Base-by-base conservation (phyloP, 2,888 invertebrate genomes). In the Nomada fabriciana region DNA sequence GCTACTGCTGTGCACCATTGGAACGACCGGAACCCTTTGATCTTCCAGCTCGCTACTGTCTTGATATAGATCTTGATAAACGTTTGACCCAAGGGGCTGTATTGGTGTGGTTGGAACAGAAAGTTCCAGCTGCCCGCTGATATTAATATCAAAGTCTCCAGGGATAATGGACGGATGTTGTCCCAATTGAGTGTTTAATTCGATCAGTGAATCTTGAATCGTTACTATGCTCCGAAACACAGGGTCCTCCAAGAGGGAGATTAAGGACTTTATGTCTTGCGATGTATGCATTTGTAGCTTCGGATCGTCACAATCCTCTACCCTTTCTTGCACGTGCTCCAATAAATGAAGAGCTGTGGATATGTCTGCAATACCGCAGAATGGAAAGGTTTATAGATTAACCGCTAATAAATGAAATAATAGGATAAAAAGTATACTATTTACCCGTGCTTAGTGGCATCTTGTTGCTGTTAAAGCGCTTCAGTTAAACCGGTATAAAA, bases 81-180 rank as follows among this genome's bases (percentile, higher is more conserved):
- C 90, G 69, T 90, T 93, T 47, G 90, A 91, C 13, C 91, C 92
- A 9, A 93, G 87, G 0, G 93, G 90, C 76, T 93, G 93, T 9
- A 91, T 88, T 3, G 93, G 90, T 11, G 93, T 91, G 65, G 76
- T 93, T 2, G 94, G 94, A 64, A 93, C 91, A 3, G 93, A 94
- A 10, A 94, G 86, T 68, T 93, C 93, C 61, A 94, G 73, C 63
- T 93, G 92, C 91, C 97, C 97, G 87, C 97, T 96, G 63, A 97
- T 96, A 88, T 97, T 97, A 75, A 99, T 98, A 92, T 98, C 98
- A 94, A 99, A 99, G 94, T 98, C 98, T 69, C 97, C 97, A 60
- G 98, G 98, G 83, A 98, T 95, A 92, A 98, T 98, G 25, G 98
- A 98, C 18, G 98, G 98, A 94, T 98, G 98, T 91, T 98, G 97